Conservation (phyloP, 53 echinoderm and acorn worm genomes). For the Zoroaster sp. region DNA sequence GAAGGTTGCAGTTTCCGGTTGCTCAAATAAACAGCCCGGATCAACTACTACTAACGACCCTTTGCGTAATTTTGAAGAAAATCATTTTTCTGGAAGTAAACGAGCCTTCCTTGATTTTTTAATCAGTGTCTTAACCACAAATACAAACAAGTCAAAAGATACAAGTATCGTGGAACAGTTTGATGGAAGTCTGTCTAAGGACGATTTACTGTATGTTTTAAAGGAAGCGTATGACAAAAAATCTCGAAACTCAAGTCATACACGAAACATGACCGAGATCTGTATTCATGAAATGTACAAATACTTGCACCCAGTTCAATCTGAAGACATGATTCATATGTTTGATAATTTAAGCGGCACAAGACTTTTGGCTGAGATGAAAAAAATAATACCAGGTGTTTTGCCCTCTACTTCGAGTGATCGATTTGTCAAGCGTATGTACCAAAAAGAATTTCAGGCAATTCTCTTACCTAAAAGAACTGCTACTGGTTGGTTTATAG, state of each 20-base stretch:
- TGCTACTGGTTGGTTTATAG: constrained; percentile 63
- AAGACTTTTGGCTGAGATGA: constrained; percentile 36
- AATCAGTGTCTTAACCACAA: neutral
- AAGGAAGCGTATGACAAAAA: neutral
- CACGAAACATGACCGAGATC: neutral
- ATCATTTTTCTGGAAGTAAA: neutral
- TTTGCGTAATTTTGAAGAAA: neutral
- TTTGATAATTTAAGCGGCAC: constrained; percentile 60
- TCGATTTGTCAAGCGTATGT: neutral
- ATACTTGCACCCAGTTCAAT: neutral
- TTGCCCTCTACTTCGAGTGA: constrained; percentile 19
- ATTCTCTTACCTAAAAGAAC: constrained; percentile 52
- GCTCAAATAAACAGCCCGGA: too few relatives aligned
- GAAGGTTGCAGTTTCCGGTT: neutral
- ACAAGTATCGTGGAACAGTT: neutral
- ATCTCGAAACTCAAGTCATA: neutral
- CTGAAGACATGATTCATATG: constrained; percentile 50
- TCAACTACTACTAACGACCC: neutral
- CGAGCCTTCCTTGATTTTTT: neutral
- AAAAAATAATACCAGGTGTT: constrained; percentile 59
- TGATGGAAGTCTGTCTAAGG: neutral
- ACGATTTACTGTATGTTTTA: neutral
- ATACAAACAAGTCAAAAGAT: neutral
- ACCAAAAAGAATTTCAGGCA: constrained; percentile 37
- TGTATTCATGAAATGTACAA: neutral